A percentile compares a stretch with the other conserved stretches of the same genome.
phyloP scores from a whole-genome alignment of 2,888 invertebrate genomes.

The Coelinius sp. region DNA sequence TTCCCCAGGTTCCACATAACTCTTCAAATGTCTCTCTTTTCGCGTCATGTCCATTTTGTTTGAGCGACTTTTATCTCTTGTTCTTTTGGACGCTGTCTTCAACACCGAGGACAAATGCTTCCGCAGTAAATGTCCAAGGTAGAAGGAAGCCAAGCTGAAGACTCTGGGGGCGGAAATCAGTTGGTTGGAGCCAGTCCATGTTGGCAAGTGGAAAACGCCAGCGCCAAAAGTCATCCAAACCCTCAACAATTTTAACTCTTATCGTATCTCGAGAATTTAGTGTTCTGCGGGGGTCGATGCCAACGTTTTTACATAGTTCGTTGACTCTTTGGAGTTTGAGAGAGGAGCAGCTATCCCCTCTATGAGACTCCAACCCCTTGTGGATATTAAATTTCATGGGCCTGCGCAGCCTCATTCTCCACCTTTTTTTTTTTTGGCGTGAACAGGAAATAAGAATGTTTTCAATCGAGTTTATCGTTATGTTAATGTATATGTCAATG shows the following conservation, averaged over 20 bases:
- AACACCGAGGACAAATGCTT: slow-evolving; percentile 29
- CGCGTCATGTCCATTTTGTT: not conserved
- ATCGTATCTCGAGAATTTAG: slow-evolving; percentile 51
- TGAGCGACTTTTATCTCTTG: slow-evolving; percentile 7
- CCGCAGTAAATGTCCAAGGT: slow-evolving; percentile 24
- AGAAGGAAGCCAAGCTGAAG: slow-evolving; percentile 9
- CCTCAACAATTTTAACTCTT: slow-evolving; percentile 43
- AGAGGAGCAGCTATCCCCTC: slow-evolving; percentile 31
- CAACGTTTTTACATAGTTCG: slow-evolving; percentile 60
- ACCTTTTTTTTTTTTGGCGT: not conserved
- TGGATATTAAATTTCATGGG: slow-evolving; percentile 37
- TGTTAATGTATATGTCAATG: slow-evolving; percentile 24
- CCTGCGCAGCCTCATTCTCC: not conserved
- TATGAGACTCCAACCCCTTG: not conserved
- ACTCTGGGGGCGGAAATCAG: slow-evolving; percentile 52
- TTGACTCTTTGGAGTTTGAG: slow-evolving; percentile 50
- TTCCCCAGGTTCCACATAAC: not conserved
- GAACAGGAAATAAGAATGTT: not conserved
- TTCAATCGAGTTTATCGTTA: slow-evolving; percentile 4
- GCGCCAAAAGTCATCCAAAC: slow-evolving; percentile 39
- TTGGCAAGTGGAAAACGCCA: slow-evolving; percentile 31
- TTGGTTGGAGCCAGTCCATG: slow-evolving; percentile 62
- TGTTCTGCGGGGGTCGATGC: slow-evolving; percentile 50
- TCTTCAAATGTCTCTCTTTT: not conserved
- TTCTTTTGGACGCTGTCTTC: not conserved